Conservation (phyloP, 2,888 invertebrate genomes). For the Entomobrya proxima region DNA sequence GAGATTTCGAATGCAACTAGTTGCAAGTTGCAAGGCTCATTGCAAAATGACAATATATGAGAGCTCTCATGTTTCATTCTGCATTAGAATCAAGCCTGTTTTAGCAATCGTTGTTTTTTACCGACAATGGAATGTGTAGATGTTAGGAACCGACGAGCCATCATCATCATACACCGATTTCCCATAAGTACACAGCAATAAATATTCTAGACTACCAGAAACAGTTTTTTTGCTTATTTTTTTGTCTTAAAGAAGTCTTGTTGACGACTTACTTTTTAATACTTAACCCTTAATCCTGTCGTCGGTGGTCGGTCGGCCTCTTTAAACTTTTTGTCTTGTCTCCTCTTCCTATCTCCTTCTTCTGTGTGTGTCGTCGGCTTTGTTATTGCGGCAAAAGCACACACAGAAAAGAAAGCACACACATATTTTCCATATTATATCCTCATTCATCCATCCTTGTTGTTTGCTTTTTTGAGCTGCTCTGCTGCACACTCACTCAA, state of each 20-base stretch:
- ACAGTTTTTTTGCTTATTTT: too few relatives aligned
- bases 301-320: constrained; percentile 54
- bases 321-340: constrained; percentile 52
- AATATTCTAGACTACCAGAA: too few relatives aligned
- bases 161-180: background rate
- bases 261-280: constrained; percentile 38
- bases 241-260: background rate
- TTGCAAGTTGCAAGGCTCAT: too few relatives aligned
- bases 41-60: too few relatives aligned
- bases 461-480: background rate
- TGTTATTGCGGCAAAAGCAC: constrained; percentile 52
- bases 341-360: constrained; percentile 13
- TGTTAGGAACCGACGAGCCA: background rate
- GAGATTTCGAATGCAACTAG: too few relatives aligned
- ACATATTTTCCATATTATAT: constrained; percentile 6
- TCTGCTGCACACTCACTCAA: background rate
- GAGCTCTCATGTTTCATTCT: too few relatives aligned
- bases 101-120: too few relatives aligned
- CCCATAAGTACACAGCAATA: background rate
- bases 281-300: constrained; percentile 50
- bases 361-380: constrained; percentile 54
- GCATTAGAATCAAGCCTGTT: too few relatives aligned
- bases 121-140: background rate
- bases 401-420: constrained; percentile 38
- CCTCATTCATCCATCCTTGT: background rate